Evolutionary conservation across 2,888 invertebrate genomes (phyloP).

Genomic region (Torymus tubicola): DNA sequence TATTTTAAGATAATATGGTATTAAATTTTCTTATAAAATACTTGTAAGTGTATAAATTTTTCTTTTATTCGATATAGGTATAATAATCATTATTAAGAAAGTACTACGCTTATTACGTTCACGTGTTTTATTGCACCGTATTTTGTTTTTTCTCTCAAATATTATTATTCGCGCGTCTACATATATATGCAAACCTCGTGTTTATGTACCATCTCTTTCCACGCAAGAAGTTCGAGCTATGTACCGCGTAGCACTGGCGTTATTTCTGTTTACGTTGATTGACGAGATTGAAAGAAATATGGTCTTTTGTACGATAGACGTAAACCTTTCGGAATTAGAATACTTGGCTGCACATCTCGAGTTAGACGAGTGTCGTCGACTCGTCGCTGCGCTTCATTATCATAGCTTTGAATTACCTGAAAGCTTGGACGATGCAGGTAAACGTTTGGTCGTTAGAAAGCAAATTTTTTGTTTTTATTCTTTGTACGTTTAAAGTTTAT

Average conservation of each 20-base stretch:
- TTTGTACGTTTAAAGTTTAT: conserved; percentile 1
- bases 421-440: conserved; percentile 76
- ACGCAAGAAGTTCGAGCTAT: background rate
- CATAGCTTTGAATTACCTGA: conserved; percentile 76
- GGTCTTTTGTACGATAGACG: conserved; percentile 65
- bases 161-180: no score
- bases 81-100: no score
- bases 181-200: background rate
- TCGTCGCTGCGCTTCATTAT: conserved; percentile 80
- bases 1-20: no score
- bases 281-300: conserved; percentile 19
- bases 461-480: background rate
- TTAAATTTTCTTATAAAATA: no score
- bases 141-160: no score
- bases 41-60: no score
- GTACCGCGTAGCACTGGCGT: background rate
- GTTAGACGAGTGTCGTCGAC: conserved; percentile 79
- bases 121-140: no score
- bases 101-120: no score
- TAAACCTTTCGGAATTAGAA: conserved; percentile 73
- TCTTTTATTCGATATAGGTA: no score
- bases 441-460: background rate
- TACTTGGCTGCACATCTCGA: conserved; percentile 80
- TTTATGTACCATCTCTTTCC: background rate
- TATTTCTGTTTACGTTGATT: background rate